A percentile compares a stretch with the other conserved stretches of the same genome.
Conservation (phyloP, 2,113 vertebrate genomes). For the Ranitomeya variabilis region DNA sequence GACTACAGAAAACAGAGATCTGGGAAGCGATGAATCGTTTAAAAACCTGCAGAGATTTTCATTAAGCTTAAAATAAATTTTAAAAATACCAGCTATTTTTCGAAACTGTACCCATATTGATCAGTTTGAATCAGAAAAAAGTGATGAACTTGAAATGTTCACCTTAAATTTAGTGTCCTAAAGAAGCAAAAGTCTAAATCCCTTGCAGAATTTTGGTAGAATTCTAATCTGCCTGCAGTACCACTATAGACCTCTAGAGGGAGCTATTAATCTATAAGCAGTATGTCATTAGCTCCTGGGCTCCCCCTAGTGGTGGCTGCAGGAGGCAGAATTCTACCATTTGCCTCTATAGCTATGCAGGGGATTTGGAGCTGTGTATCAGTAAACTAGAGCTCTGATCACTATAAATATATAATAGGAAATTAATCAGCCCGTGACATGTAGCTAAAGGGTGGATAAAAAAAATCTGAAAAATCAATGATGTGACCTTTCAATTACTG, state of each 20-base stretch:
- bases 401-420: neutral
- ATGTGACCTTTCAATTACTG: neutral
- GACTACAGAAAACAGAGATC: neutral
- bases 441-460: neutral
- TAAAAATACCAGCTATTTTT: no score
- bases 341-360: neutral
- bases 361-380: neutral
- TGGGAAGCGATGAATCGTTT: neutral
- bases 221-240: no score
- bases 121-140: no score
- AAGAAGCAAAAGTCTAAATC: no score
- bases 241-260: no score
- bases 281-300: neutral
- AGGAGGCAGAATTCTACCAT: no score
- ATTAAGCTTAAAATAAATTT: no score
- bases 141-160: no score
- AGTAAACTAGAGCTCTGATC: neutral
- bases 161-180: no score
- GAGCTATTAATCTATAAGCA: no score
- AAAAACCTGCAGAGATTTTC: neutral
- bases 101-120: no score
- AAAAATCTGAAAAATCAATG: neutral
- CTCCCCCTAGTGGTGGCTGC: neutral
- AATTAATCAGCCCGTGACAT: neutral
- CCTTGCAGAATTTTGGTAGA: no score